phyloP scores from a whole-genome alignment of 2,113 vertebrate genomes.

The Myocastor coypus region DNA sequence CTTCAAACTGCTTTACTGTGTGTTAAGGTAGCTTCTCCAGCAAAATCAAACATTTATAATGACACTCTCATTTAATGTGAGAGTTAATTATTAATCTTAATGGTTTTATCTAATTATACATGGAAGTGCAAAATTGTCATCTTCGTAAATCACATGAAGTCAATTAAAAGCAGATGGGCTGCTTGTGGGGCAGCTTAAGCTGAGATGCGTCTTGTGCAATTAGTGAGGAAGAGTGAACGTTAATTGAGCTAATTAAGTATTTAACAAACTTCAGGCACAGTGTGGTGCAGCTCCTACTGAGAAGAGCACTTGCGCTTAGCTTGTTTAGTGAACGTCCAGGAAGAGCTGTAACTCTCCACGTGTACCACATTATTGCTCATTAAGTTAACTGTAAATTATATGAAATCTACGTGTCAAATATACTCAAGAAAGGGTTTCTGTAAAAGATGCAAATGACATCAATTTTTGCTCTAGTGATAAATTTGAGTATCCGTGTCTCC shows the following conservation, averaged over 20 bases:
- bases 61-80: constrained; percentile 48
- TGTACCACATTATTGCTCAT: not conserved
- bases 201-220: not conserved
- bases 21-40: constrained; percentile 16
- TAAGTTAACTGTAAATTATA: not conserved
- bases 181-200: not conserved
- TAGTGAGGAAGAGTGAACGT: not conserved
- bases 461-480: not conserved
- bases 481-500: not conserved
- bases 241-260: not conserved
- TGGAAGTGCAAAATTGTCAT: constrained; percentile 3
- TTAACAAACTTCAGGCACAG: constrained; percentile 10
- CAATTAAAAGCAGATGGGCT: constrained; percentile 48
- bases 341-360: not conserved
- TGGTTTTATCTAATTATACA: constrained; percentile 16
- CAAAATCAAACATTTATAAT: constrained; percentile 39
- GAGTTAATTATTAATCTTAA: constrained; percentile 41
- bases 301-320: not conserved
- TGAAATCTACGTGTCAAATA: not conserved
- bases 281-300: not conserved
- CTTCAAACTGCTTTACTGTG: constrained; percentile 3
- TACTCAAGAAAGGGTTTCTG: not conserved
- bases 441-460: not conserved
- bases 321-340: not conserved
- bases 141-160: not conserved